Base-by-base conservation (phyloP, 2,797 vertebrate genomes). In the Syndactyla subalaris region DNA sequence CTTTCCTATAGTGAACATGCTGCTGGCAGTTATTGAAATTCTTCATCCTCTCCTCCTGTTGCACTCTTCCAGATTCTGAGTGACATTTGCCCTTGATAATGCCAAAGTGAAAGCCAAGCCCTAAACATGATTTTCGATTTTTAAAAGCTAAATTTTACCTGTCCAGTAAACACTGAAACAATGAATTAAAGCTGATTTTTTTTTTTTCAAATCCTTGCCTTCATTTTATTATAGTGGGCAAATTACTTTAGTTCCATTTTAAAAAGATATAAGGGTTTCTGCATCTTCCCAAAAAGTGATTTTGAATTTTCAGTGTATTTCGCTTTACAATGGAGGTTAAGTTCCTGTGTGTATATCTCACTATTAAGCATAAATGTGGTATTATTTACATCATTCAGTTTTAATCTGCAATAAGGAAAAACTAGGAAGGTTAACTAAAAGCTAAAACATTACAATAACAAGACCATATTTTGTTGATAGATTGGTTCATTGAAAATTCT, bases 401-500 rank as follows among this genome's bases (percentile, higher is more conserved):
- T 73, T 76, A 6, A 21, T 43, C 12, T 77, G 63, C 90, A 95
- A 68, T 32, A 71, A 18, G 24, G 10, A 3, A 61, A 68, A 79
- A 46, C 0, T 14, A 70, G 22, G n/a, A 32, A 88, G 74, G 41
- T 17, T 71, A 30, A n/a, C 67, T 67, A 78, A 46, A 71, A 84
- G 41, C 15, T 41, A 49, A 83, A 43, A 29, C 34, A 65, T 14
- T 77, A 36, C 62, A 58, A 22, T 61, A 73, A 63, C 20, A 80
- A 67, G 46, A 38, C n/a, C 39, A 66, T 68, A 32, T 78, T 66
- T 78, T 67, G 52, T 72, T 72, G 41, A 54, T 34, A 95, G 54
- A 88, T 29, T 66, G n/a, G 49, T 90, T 90, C 91, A 10, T 65
- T 90, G 29, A 74, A 89, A 85, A 85, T 41, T 72, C 32, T 67